phyloP scores from a whole-genome alignment of 2,797 vertebrate species.

The Arnoldichthys spilopterus region DNA sequence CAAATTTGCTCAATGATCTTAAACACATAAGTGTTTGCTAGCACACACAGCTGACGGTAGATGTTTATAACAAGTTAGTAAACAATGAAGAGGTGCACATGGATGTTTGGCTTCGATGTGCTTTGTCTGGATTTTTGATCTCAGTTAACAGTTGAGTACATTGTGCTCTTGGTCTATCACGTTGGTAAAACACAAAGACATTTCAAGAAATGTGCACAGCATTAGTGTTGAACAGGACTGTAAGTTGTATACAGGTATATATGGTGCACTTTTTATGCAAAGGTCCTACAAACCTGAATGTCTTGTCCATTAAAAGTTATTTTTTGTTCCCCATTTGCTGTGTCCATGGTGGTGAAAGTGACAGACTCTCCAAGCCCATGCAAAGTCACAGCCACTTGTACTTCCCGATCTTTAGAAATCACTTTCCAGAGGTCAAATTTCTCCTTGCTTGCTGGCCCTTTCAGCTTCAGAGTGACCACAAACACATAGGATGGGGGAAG shows the following conservation, averaged over 20 bases:
- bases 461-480: slow-evolving; percentile 80
- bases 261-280: slow-evolving; percentile 2
- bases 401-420: slow-evolving; percentile 72
- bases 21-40: too few relatives aligned
- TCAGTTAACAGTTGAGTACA: too few relatives aligned
- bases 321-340: slow-evolving; percentile 65
- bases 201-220: too few relatives aligned
- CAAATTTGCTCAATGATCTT: too few relatives aligned
- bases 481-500: slow-evolving; percentile 85
- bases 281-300: slow-evolving; percentile 71
- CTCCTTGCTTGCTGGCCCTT: slow-evolving; percentile 59
- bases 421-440: slow-evolving; percentile 82
- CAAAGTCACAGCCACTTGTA: slow-evolving; percentile 79
- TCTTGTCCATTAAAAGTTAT: slow-evolving; percentile 64
- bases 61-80: not conserved
- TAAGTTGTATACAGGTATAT: too few relatives aligned
- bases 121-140: not conserved
- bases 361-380: slow-evolving; percentile 70
- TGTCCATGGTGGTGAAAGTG: slow-evolving; percentile 74
- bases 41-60: too few relatives aligned
- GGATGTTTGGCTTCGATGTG: not conserved
- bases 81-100: not conserved
- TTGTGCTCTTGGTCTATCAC: too few relatives aligned
- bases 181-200: too few relatives aligned
- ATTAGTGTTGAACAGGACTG: too few relatives aligned